Evolutionary conservation across 2,888 invertebrate species (phyloP).

Genomic region (Ditula angustiorana): DNA sequence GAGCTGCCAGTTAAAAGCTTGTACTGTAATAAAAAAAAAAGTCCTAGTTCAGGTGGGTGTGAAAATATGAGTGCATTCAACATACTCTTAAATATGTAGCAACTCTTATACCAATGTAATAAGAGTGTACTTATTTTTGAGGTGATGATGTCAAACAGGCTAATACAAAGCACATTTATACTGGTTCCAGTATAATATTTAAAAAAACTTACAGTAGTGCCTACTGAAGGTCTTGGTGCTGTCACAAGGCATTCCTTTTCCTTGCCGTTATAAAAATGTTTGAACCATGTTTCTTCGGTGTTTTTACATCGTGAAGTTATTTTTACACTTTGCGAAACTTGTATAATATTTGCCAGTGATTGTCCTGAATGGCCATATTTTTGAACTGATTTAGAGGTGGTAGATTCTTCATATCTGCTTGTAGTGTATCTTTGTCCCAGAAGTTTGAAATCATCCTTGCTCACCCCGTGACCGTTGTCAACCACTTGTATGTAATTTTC

Average conservation of each 20-base stretch:
- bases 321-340: constrained; percentile 83
- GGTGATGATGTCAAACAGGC: no score
- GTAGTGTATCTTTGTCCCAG: constrained; percentile 87
- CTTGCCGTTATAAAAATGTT: constrained; percentile 82
- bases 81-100: no score
- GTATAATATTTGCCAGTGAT: constrained; percentile 87
- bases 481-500: constrained; percentile 89
- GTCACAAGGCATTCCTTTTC: constrained; percentile 58
- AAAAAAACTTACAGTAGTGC: constrained; percentile 86
- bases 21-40: no score
- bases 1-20: no score
- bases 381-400: constrained; percentile 79
- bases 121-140: no score
- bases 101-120: no score
- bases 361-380: constrained; percentile 89
- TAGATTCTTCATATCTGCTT: constrained; percentile 86
- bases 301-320: constrained; percentile 84
- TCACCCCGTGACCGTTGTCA: constrained; percentile 91
- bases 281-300: constrained; percentile 83
- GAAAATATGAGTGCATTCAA: no score
- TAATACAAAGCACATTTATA: no score
- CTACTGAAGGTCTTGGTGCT: constrained; percentile 85
- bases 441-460: constrained; percentile 78
- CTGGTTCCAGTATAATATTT: not conserved
- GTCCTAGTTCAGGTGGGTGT: no score